Evolutionary conservation across 2,888 invertebrate genomes (phyloP).

Genomic region (Ichneumoninae sp.): DNA sequence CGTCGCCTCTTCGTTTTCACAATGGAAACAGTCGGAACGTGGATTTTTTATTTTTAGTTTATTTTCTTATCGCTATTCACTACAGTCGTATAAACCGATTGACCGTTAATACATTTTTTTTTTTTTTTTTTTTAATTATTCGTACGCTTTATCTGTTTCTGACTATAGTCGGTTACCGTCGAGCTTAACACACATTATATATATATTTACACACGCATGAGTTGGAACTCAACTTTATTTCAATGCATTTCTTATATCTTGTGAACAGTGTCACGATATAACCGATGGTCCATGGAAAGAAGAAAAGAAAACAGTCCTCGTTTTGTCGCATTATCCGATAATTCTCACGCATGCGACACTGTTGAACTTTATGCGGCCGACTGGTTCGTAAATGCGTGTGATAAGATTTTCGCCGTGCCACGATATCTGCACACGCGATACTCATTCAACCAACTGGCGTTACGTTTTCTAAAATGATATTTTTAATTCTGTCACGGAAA

Average conservation of each 20-base stretch:
- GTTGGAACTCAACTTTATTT: background rate
- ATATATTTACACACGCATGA: background rate
- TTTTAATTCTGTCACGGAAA: background rate
- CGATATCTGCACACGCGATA: constrained; percentile 63
- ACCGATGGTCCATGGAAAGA: background rate
- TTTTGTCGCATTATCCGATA: constrained; percentile 50
- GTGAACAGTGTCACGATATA: background rate
- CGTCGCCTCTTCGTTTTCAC: background rate
- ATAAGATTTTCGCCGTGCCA: constrained; percentile 30
- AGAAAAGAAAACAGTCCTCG: constrained; percentile 44
- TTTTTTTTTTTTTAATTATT: constrained; percentile 39
- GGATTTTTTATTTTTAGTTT: background rate
- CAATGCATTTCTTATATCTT: background rate
- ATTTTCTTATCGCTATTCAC: background rate
- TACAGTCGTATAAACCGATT: background rate
- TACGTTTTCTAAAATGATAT: constrained; percentile 42
- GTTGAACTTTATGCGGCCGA: constrained; percentile 58
- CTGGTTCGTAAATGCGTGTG: constrained; percentile 41
- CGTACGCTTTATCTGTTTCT: constrained; percentile 9
- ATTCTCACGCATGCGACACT: constrained; percentile 30
- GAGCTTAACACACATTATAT: background rate
- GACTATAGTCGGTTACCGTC: background rate
- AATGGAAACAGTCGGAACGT: constrained; percentile 14
- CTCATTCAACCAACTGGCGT: constrained; percentile 56
- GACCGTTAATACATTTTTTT: background rate